These are phyloP conservation scores for Empis stercorea DNA, from an alignment of 2,888 invertebrate genomes.

Conservation along the genomic window DNA sequence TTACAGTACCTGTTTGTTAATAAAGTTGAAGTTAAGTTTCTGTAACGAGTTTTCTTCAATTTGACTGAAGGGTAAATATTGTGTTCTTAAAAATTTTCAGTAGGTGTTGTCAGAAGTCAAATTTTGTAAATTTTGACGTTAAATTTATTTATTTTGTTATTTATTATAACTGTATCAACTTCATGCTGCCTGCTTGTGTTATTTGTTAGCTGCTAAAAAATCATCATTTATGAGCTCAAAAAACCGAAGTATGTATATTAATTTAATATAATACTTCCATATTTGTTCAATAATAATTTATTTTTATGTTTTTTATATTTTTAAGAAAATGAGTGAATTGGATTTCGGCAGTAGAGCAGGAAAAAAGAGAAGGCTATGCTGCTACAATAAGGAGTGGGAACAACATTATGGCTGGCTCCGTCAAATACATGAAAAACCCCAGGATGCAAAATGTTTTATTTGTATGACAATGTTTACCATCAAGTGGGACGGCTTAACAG, in stretches of 20 bases:
- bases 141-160: neutral
- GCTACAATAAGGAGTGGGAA: neutral
- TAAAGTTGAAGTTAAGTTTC: neutral
- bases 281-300: neutral
- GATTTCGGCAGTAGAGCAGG: neutral
- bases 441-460: neutral
- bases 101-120: neutral
- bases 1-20: neutral
- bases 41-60: neutral
- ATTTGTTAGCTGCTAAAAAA: neutral
- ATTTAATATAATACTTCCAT: neutral
- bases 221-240: neutral
- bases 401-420: neutral
- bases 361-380: neutral
- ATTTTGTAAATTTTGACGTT: neutral
- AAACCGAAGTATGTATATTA: neutral
- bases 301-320: neutral
- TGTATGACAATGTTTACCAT: neutral
- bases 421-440: neutral
- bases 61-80: neutral
- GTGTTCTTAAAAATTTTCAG: neutral
- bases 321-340: neutral
- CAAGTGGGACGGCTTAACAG: neutral
- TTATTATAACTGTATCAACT: neutral
- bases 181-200: neutral